phyloP scores from a whole-genome alignment of 2,888 invertebrate genomes.

The Pachymerium ferrugineum region DNA sequence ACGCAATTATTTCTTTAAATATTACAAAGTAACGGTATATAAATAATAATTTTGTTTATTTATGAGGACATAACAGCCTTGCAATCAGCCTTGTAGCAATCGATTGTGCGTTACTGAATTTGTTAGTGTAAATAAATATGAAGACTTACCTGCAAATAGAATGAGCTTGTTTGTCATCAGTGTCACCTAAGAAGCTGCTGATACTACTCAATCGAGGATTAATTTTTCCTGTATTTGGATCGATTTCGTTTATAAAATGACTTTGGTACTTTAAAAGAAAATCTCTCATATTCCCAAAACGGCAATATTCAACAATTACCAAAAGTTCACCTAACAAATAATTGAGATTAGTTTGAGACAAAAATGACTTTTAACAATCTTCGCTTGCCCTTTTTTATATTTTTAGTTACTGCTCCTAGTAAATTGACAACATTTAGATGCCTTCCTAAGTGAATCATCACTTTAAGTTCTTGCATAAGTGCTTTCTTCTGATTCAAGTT shows the following conservation, averaged over 20 bases:
- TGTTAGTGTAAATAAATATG: too few species aligned
- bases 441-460: conserved; percentile 89
- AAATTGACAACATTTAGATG: conserved; percentile 93
- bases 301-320: conserved; percentile 37
- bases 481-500: conserved; percentile 80
- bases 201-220: conserved; percentile 14
- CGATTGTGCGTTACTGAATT: too few species aligned
- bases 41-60: too few species aligned
- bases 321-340: conserved; percentile 35
- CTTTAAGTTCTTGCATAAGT: conserved; percentile 85
- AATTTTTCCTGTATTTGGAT: conserved; percentile 29
- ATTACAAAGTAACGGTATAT: too few species aligned
- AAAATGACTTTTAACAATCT: too few species aligned
- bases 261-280: conserved; percentile 76
- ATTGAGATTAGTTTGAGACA: too few species aligned
- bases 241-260: conserved; percentile 69
- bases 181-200: too few species aligned
- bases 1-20: too few species aligned
- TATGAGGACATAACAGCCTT: too few species aligned
- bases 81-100: too few species aligned
- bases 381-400: conserved; percentile 82
- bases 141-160: too few species aligned
- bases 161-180: too few species aligned
- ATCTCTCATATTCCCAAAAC: conserved; percentile 53
- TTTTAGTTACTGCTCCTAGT: conserved; percentile 87